Conservation (phyloP, 37 sponge, comb jelly and placozoan species). For the Geodia barretti region DNA sequence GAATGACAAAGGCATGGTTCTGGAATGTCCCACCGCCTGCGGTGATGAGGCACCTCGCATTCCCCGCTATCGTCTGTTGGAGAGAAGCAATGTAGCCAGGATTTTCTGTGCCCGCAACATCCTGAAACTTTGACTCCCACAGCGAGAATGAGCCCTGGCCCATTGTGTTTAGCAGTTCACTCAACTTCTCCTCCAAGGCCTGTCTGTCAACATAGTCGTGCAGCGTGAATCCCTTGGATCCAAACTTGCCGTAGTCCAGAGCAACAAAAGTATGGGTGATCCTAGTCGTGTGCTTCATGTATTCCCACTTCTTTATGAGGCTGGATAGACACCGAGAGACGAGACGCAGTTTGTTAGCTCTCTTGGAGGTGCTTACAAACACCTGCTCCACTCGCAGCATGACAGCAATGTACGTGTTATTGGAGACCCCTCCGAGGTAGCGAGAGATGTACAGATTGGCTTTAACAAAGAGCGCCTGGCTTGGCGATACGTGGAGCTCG, state of each 20-base stretch:
- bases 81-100: not conserved
- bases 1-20: not conserved
- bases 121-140: not conserved
- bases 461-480: not conserved
- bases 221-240: not conserved
- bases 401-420: not conserved
- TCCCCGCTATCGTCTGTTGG: not conserved
- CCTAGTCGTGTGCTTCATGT: not conserved
- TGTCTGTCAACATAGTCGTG: not conserved
- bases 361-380: not conserved
- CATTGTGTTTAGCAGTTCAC: not conserved
- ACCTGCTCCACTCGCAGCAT: not conserved
- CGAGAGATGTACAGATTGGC: not conserved
- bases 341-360: not conserved
- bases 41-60: not conserved
- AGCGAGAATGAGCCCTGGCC: not conserved
- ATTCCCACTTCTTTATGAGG: not conserved
- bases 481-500: not conserved
- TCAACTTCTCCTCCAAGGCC: not conserved
- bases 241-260: not conserved
- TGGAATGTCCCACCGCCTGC: not conserved
- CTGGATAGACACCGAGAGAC: not conserved
- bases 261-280: not conserved
- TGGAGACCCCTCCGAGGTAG: not conserved
- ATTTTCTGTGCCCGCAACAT: not conserved